Percentiles rank a stretch among this genome's conserved stretches.
These are phyloP conservation scores for Himantopus leucocephalus DNA, from an alignment of 2,113 vertebrate genomes.

Conservation along the genomic window DNA sequence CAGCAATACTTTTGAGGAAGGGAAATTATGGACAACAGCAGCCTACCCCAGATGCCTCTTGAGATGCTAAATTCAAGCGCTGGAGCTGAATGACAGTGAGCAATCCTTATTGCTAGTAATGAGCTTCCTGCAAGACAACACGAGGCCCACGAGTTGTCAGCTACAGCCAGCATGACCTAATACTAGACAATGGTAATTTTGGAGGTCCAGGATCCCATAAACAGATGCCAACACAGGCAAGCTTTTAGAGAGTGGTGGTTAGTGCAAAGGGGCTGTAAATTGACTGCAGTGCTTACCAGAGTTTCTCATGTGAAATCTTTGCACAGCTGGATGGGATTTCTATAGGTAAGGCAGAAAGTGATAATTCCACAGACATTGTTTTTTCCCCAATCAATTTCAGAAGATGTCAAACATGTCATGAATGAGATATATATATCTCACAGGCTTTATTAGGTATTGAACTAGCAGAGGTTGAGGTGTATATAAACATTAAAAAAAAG, in stretches of 20 bases:
- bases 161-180: neutral
- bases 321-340: neutral
- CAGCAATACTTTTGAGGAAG: neutral
- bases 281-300: neutral
- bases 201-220: neutral
- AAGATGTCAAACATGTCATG: neutral
- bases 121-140: neutral
- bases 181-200: neutral
- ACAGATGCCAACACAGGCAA: neutral
- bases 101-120: neutral
- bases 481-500: neutral
- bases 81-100: rapidly evolving
- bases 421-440: neutral
- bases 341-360: neutral
- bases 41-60: neutral
- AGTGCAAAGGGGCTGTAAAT: neutral
- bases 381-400: neutral
- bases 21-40: neutral
- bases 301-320: neutral
- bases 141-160: neutral
- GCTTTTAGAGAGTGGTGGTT: neutral
- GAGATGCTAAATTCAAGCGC: neutral
- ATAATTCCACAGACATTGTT: neutral
- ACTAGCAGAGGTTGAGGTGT: neutral
- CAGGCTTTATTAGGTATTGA: neutral